A percentile compares a stretch with the other conserved stretches of the same genome.
These are phyloP conservation scores for Bos indicus DNA, from an alignment of 2,113 vertebrate genomes.

Conservation along the genomic window DNA sequence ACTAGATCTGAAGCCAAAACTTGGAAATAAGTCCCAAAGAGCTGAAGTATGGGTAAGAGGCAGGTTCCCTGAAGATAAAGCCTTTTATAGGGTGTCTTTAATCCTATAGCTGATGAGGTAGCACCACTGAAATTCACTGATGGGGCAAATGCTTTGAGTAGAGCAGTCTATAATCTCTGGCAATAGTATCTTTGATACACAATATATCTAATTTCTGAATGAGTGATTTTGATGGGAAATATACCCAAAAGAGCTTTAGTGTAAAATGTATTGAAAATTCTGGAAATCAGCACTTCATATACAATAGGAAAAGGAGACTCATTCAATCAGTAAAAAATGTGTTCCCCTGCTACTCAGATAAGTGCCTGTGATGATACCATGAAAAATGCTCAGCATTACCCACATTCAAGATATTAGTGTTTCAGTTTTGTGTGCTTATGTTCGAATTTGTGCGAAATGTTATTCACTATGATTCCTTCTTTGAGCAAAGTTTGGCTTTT, in stretches of 20 bases:
- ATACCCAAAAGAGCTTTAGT: background rate
- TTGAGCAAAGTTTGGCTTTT: background rate
- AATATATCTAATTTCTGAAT: background rate
- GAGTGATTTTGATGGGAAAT: background rate
- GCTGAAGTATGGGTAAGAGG: background rate
- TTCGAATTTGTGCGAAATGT: background rate
- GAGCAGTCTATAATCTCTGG: background rate
- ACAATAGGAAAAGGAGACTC: background rate
- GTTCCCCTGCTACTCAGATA: background rate
- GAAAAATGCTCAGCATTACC: background rate
- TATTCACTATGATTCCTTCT: background rate
- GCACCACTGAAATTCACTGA: background rate
- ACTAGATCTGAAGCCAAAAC: background rate
- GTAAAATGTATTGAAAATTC: background rate
- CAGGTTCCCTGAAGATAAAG: background rate
- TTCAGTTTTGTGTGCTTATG: background rate
- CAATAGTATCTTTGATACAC: background rate
- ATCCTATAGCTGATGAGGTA: background rate
- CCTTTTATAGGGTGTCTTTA: background rate
- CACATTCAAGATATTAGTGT: background rate
- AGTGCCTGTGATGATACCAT: background rate
- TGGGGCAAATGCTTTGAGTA: background rate
- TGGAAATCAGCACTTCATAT: background rate
- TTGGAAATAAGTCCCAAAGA: background rate
- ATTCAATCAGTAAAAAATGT: background rate